phyloP scores from a whole-genome alignment of 1,140 invertebrate species.

The Drepana arcuata region DNA sequence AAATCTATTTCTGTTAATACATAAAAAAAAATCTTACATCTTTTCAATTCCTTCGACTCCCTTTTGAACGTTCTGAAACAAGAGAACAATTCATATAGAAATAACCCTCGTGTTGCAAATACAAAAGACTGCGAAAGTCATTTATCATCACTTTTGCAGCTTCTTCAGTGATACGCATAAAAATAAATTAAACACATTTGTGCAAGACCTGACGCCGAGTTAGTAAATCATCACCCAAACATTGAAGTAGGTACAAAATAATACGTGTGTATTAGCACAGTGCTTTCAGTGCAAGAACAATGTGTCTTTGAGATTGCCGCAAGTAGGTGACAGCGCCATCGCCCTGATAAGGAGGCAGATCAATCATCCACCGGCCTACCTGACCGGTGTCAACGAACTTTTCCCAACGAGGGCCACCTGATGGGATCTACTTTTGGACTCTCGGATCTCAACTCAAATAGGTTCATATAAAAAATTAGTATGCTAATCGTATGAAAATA shows the following conservation, averaged over 20 bases:
- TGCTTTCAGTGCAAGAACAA: too few relatives aligned
- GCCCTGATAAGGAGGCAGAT: slow-evolving; percentile 59
- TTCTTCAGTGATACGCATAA: too few relatives aligned
- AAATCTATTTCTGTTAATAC: neutral
- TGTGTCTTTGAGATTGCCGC: slow-evolving; percentile 62
- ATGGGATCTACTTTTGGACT: slow-evolving; percentile 50
- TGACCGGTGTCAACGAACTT: slow-evolving; percentile 55
- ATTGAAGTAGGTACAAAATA: slow-evolving; percentile 4
- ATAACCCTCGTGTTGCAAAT: too few relatives aligned
- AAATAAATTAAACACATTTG: too few relatives aligned
- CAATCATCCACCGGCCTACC: slow-evolving; percentile 63
- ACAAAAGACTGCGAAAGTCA: too few relatives aligned
- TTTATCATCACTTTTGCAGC: too few relatives aligned
- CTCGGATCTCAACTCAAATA: slow-evolving; percentile 31
- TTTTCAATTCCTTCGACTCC: slow-evolving; percentile 18
- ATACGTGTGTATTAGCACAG: too few relatives aligned
- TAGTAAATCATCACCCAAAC: too few relatives aligned
- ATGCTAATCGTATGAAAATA: slow-evolving; percentile 20
- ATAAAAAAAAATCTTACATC: slow-evolving; percentile 31
- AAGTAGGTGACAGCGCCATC: slow-evolving; percentile 52
- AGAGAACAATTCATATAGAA: slow-evolving; percentile 25
- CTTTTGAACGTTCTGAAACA: slow-evolving; percentile 45
- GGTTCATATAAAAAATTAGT: slow-evolving; percentile 26
- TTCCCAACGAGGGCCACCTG: slow-evolving; percentile 38
- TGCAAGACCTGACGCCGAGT: too few relatives aligned